phyloP scores from a whole-genome alignment of 2,797 vertebrate species.

The Liasis olivaceus region DNA sequence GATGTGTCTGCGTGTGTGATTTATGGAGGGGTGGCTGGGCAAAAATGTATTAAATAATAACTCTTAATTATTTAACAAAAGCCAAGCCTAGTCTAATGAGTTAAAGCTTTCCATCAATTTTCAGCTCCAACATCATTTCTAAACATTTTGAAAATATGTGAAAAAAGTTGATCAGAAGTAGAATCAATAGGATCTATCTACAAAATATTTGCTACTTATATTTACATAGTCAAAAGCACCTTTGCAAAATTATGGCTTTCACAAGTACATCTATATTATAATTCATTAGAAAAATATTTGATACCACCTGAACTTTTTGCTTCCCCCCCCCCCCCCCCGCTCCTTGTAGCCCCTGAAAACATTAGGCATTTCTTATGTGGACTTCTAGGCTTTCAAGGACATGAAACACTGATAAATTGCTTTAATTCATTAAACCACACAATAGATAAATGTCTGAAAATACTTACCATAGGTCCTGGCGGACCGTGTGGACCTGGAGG shows the following conservation, averaged over 20 bases:
- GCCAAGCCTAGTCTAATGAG: background rate
- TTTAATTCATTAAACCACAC: conserved; percentile 20
- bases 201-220: background rate
- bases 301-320: too few relatives aligned
- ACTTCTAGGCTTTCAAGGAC: background rate
- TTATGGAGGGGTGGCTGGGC: background rate
- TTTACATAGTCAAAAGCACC: background rate
- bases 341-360: background rate
- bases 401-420: background rate
- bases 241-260: background rate
- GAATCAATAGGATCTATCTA: background rate
- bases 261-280: background rate
- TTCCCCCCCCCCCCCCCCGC: too few relatives aligned
- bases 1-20: background rate
- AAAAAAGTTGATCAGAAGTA: background rate
- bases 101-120: background rate
- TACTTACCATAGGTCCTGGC: conserved; percentile 96
- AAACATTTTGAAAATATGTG: background rate
- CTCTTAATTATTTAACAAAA: background rate
- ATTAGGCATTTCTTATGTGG: background rate
- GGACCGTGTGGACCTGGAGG: conserved; percentile 90
- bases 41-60: background rate
- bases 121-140: background rate
- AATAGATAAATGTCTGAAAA: conserved; percentile 1
- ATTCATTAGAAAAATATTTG: background rate